Evolutionary conservation across 92 coral and sea anemone species (phyloP).

Genomic region (Pocillopora grandis): DNA sequence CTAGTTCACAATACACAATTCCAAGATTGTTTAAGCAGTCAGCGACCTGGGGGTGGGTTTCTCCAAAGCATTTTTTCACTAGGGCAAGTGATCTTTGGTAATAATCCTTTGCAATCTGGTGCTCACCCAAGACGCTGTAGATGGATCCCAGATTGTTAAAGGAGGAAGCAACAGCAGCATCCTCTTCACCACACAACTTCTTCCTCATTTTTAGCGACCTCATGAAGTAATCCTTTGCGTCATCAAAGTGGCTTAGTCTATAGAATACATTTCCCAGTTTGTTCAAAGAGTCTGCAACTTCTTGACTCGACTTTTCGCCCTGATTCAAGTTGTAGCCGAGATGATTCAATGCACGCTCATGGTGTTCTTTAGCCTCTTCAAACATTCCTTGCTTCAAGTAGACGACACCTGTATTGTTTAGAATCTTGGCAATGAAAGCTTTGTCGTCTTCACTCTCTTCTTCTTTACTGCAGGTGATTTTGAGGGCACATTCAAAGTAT

Average conservation of each 20-base stretch:
- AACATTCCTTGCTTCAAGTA: neutral
- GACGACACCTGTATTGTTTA: conserved; percentile 1
- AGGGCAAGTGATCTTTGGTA: conserved; percentile 11
- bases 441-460: neutral
- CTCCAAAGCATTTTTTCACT: neutral
- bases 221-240: neutral
- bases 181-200: neutral
- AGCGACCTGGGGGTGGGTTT: conserved; percentile 1
- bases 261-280: conserved; percentile 17
- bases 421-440: neutral
- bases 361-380: neutral
- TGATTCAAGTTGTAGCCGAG: neutral
- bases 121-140: conserved; percentile 1
- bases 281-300: conserved; percentile 14
- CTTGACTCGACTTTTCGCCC: neutral
- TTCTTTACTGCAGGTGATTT: neutral
- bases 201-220: conserved; percentile 7
- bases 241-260: neutral
- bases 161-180: neutral
- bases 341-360: neutral
- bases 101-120: neutral
- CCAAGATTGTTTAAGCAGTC: conserved; percentile 13
- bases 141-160: conserved; percentile 18
- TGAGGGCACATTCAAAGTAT: conserved; percentile 5
- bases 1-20: conserved; percentile 10